Percentiles rank a stretch among this genome's conserved stretches.
These are phyloP conservation scores for Drosophila meridionalis DNA, from an alignment of 2,888 invertebrate species.

Conservation along the genomic window DNA sequence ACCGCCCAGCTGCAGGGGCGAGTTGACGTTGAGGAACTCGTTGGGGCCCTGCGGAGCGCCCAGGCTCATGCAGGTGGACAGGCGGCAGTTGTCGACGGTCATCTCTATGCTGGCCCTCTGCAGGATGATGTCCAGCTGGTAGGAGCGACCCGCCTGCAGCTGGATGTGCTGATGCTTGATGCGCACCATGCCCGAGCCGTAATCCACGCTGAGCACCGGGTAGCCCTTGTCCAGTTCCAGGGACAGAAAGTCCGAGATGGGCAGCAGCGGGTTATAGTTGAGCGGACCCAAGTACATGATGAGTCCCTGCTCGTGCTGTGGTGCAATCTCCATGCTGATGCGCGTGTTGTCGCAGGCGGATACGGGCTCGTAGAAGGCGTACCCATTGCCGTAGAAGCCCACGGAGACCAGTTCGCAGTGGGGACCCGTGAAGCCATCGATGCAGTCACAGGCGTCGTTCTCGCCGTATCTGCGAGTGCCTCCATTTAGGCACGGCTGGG, in stretches of 20 bases:
- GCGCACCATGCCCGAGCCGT: constrained; percentile 92
- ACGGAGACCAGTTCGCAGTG: constrained; percentile 95
- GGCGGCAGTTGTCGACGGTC: constrained; percentile 91
- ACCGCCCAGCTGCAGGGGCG: constrained; percentile 95
- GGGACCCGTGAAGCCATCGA: constrained; percentile 92
- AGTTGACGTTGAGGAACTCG: constrained; percentile 92
- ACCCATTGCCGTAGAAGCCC: constrained; percentile 95
- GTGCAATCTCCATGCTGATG: constrained; percentile 92
- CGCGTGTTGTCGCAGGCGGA: constrained; percentile 94
- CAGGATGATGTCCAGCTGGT: constrained; percentile 93
- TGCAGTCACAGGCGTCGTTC: constrained; percentile 91
- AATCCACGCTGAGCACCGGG: constrained; percentile 93
- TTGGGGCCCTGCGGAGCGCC: constrained; percentile 90
- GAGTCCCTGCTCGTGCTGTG: constrained; percentile 91
- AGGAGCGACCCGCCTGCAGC: constrained; percentile 93
- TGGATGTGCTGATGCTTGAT: constrained; percentile 89
- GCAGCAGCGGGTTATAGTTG: constrained; percentile 87
- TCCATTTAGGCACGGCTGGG: constrained; percentile 90
- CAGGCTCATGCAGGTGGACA: constrained; percentile 89
- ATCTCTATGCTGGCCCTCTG: constrained; percentile 89
- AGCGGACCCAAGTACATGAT: constrained; percentile 96
- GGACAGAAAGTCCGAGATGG: constrained; percentile 94
- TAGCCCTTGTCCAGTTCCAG: constrained; percentile 94
- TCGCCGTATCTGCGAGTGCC: constrained; percentile 88
- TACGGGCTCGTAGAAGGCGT: constrained; percentile 95